A percentile compares a stretch with the other conserved stretches of the same genome.
These are phyloP conservation scores for Anthonomus grandis DNA, from an alignment of 1,140 invertebrate genomes.

Conservation along the genomic window DNA sequence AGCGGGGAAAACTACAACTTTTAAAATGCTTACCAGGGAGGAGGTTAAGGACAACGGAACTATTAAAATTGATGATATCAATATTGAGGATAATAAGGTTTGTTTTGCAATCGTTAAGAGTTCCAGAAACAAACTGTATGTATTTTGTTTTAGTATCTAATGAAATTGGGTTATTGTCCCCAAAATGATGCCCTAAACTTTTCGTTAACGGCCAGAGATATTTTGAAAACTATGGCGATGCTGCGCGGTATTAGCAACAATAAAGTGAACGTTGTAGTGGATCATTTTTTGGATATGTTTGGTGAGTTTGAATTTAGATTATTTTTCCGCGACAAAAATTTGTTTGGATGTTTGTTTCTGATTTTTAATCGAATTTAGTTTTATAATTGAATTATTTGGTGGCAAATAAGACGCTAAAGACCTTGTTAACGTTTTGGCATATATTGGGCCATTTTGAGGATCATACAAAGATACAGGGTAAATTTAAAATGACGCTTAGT, in stretches of 20 bases:
- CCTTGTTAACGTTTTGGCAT: no score
- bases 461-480: no score
- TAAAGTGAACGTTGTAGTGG: constrained; percentile 51
- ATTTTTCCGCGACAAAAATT: no score
- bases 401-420: no score
- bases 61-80: constrained; percentile 14
- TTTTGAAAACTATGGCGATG: constrained; percentile 63
- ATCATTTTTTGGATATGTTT: constrained; percentile 55
- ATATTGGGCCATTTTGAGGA: no score
- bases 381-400: no score
- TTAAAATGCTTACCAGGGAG: constrained; percentile 73
- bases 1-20: constrained; percentile 89
- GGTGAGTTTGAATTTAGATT: constrained; percentile 54
- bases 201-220: constrained; percentile 66
- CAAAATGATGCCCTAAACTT: constrained; percentile 70
- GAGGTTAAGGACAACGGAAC: constrained; percentile 37
- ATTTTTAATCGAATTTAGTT: no score
- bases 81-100: constrained; percentile 20
- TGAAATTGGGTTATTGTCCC: constrained; percentile 65
- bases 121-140: no score
- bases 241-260: constrained; percentile 58
- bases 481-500: no score
- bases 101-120: neutral
- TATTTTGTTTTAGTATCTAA: constrained; percentile 51
- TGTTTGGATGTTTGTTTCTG: no score